These are phyloP conservation scores for Cercocebus atys DNA, from an alignment of 2,113 vertebrate genomes.

Conservation along the genomic window DNA sequence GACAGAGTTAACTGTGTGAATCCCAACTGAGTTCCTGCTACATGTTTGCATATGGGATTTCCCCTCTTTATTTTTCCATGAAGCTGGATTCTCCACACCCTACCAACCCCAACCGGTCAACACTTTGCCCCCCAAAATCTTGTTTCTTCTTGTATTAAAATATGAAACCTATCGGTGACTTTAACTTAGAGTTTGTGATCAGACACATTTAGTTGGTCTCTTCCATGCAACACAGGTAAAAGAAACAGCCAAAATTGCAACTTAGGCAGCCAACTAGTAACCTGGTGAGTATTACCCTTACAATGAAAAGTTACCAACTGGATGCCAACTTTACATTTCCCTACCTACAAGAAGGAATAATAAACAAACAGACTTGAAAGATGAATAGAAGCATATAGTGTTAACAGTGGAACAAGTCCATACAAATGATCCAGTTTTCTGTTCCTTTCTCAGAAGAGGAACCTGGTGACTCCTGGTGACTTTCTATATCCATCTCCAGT, in stretches of 20 bases:
- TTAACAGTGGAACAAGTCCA: background rate
- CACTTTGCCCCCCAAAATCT: background rate
- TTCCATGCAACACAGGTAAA: background rate
- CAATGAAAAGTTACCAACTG: conserved; percentile 22
- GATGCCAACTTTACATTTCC: background rate
- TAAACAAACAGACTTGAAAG: background rate
- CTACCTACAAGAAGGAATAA: background rate
- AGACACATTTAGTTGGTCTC: conserved; percentile 32
- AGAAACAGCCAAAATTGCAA: background rate
- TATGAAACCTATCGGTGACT: background rate
- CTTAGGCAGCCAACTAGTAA: background rate
- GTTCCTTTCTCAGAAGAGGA: background rate
- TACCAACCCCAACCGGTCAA: background rate
- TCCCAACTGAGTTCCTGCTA: conserved; percentile 43
- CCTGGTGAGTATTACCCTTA: background rate
- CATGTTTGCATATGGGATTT: conserved; percentile 47
- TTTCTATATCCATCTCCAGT: background rate
- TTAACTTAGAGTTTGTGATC: conserved; percentile 10
- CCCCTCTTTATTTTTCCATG: conserved; percentile 12
- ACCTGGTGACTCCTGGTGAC: background rate
- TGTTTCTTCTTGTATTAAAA: background rate
- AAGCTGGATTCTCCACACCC: conserved; percentile 20
- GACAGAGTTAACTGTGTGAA: conserved; percentile 12
- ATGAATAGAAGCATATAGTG: background rate
- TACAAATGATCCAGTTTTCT: background rate